Percentiles rank a stretch among this genome's conserved stretches.
Conservation (phyloP, 2,888 invertebrate species). For the Harpalus rufipes region DNA sequence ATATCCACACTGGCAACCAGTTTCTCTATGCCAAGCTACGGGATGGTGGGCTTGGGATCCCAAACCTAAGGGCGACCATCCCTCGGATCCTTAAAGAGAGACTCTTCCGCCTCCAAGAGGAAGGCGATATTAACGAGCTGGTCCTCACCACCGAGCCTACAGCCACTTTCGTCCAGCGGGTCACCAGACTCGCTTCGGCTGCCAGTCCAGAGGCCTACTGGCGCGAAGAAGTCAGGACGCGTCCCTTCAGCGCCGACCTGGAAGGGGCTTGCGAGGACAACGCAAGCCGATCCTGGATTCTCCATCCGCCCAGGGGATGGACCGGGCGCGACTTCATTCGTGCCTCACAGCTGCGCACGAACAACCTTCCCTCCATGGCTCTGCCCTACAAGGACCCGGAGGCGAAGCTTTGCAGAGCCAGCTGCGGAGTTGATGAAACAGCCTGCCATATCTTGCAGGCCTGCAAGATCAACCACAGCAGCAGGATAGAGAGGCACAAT, state of each 20-base stretch:
- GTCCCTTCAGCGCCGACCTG: too few relatives aligned
- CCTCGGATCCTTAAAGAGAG: neutral
- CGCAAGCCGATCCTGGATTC: conserved; percentile 5
- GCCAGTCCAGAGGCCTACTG: neutral
- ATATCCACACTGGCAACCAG: neutral
- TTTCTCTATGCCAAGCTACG: too few relatives aligned
- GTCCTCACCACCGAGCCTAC: neutral
- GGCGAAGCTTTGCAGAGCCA: too few relatives aligned
- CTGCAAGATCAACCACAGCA: conserved; percentile 12
- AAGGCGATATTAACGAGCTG: neutral
- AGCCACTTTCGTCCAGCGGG: neutral
- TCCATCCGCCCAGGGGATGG: neutral
- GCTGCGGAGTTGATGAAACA: neutral
- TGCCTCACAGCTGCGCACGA: neutral
- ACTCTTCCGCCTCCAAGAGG: neutral
- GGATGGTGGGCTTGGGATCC: neutral
- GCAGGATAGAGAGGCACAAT: conserved; percentile 54
- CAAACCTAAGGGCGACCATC: neutral
- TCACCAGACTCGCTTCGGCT: neutral
- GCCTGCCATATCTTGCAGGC: conserved; percentile 9
- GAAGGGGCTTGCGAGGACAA: conserved; percentile 68
- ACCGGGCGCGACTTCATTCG: conserved; percentile 27
- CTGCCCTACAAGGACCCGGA: too few relatives aligned
- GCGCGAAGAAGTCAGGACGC: neutral
- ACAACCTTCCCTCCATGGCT: neutral